phyloP scores from a whole-genome alignment of 1,140 invertebrate genomes.

The Microplitis mediator region DNA sequence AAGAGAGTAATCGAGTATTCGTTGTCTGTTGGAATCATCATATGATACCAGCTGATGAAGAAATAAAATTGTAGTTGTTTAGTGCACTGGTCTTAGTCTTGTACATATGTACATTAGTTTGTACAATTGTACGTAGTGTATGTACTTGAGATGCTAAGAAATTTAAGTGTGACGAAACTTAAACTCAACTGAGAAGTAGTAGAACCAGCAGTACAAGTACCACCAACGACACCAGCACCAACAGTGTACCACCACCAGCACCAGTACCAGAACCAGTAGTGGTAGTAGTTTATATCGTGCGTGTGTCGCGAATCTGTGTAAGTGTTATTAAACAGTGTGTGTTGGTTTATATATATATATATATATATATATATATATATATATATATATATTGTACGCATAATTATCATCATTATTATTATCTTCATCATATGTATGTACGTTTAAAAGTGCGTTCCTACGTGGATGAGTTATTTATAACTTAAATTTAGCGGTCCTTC shows the following conservation, averaged over 20 bases:
- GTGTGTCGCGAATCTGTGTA: too few species aligned
- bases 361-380: too few species aligned
- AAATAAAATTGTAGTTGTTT: neutral
- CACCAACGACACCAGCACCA: too few species aligned
- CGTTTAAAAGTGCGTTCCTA: neutral
- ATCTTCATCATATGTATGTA: neutral
- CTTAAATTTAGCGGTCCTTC: neutral
- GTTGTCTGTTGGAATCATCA: too few species aligned
- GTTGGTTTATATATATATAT: too few species aligned
- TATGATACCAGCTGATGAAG: too few species aligned
- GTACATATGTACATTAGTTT: neutral
- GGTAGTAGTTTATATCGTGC: too few species aligned
- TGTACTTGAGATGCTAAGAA: neutral
- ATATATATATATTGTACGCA: too few species aligned
- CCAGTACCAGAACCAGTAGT: too few species aligned
- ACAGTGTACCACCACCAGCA: too few species aligned
- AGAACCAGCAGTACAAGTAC: neutral
- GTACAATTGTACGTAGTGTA: neutral
- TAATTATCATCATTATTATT: neutral
- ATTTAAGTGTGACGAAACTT: neutral
- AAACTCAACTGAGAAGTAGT: neutral
- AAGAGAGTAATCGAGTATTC: too few species aligned
- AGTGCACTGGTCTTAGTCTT: neutral
- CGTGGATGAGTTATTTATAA: neutral
- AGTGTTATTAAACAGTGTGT: too few species aligned